Evolutionary conservation across 2,113 vertebrate species (phyloP).

Genomic region (Phocoena sinus): DNA sequence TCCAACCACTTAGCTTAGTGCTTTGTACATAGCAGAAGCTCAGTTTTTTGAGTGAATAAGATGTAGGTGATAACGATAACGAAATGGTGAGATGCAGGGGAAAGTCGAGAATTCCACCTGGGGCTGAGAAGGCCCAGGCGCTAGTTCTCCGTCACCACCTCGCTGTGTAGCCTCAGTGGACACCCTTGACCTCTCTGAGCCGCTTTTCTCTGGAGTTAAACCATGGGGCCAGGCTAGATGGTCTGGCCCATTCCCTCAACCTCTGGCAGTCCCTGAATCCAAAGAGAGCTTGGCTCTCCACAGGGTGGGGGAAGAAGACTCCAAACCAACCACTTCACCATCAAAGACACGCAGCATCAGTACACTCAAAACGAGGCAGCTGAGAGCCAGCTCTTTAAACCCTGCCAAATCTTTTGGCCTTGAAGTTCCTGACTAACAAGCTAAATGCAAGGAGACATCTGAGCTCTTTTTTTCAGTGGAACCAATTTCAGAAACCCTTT

Average conservation of each 20-base stretch:
- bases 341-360: constrained; percentile 30
- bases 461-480: constrained; percentile 41
- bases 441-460: constrained; percentile 15
- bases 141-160: neutral
- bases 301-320: neutral
- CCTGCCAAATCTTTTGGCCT: constrained; percentile 66
- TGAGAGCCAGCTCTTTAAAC: constrained; percentile 36
- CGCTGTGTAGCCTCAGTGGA: neutral
- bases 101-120: accelerated
- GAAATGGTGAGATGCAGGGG: neutral
- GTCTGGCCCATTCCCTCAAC: neutral
- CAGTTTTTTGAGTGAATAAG: neutral
- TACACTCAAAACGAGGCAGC: constrained; percentile 43
- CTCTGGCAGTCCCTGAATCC: neutral
- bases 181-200: neutral
- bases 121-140: neutral
- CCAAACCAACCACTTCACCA: neutral
- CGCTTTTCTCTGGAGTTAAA: neutral
- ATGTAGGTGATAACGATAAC: accelerated
- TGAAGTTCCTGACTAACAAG: constrained; percentile 59
- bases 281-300: neutral
- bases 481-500: constrained; percentile 31
- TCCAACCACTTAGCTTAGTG: neutral
- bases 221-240: neutral
- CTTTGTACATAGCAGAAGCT: neutral